phyloP scores from a whole-genome alignment of 2,113 vertebrate genomes.

The Neodontobutis hainanensis region DNA sequence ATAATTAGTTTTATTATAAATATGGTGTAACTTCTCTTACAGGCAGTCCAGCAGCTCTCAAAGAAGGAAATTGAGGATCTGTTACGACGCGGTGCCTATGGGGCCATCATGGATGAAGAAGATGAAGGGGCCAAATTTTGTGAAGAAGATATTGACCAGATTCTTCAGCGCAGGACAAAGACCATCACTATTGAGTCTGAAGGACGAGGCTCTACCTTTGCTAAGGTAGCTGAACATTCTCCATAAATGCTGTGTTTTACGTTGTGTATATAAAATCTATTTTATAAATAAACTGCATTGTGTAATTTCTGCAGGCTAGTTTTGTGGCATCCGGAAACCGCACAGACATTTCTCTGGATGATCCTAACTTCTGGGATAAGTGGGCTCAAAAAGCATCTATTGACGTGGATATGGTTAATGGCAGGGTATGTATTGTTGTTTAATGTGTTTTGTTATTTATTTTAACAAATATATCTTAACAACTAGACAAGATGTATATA shows the following conservation, averaged over 20 bases:
- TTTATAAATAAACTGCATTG: constrained; percentile 35
- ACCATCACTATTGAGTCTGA: constrained; percentile 98
- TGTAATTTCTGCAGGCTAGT: constrained; percentile 84
- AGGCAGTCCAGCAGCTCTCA: constrained; percentile 93
- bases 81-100: constrained; percentile 93
- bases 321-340: constrained; percentile 98
- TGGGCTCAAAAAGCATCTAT: constrained; percentile 99
- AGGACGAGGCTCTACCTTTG: constrained; percentile 96
- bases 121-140: constrained; percentile 99
- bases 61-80: constrained; percentile 99
- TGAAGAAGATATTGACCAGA: constrained; percentile 98
- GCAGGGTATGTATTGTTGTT: constrained; percentile 85
- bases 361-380: constrained; percentile 99
- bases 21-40: constrained; percentile 34
- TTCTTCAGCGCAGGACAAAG: constrained; percentile 94
- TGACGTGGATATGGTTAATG: constrained; percentile 91
- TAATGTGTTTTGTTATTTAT: neutral
- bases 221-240: constrained; percentile 82
- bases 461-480: too few species aligned
- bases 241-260: neutral
- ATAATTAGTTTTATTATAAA: neutral
- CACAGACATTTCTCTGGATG: constrained; percentile 97
- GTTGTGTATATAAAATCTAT: constrained; percentile 24
- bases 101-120: constrained; percentile 98
- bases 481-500: too few species aligned